phyloP scores from a whole-genome alignment of 2,113 vertebrate genomes.

The Phaethon lepturus region DNA sequence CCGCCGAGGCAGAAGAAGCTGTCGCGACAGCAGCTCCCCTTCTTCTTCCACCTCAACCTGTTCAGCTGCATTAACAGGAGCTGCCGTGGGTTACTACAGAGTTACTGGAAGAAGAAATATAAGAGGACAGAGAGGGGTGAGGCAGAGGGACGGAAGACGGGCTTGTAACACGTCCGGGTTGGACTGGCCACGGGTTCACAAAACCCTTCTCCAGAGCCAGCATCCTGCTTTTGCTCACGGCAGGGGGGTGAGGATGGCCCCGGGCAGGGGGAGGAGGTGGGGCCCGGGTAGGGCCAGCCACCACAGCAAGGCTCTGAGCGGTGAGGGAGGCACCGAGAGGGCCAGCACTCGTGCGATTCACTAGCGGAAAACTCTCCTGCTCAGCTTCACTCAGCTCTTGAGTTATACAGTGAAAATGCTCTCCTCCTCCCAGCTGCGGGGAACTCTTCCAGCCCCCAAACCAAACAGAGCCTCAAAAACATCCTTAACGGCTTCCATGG shows the following conservation, averaged over 20 bases:
- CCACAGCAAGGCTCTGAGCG: background rate
- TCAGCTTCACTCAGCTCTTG: background rate
- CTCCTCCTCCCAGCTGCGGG: background rate
- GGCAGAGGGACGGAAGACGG: background rate
- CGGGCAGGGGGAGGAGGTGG: no score
- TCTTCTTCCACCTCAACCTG: background rate
- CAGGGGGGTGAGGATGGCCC: background rate
- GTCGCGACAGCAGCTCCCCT: background rate
- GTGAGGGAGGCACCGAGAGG: background rate
- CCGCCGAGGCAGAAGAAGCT: background rate
- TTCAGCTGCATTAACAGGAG: background rate
- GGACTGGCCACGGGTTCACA: background rate
- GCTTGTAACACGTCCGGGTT: background rate
- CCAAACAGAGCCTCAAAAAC: background rate
- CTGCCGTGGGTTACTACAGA: background rate
- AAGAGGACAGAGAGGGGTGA: background rate
- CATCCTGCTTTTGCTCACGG: background rate
- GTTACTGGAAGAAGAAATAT: background rate
- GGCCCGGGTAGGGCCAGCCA: background rate
- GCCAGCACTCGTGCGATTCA: accelerated
- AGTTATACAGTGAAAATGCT: background rate
- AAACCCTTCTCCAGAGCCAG: background rate
- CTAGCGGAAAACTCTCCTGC: background rate
- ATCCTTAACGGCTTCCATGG: accelerated
- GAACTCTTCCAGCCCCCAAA: background rate